Evolutionary conservation across 2,797 vertebrate genomes (phyloP).

Genomic region (Mormyrus proboscirostris): DNA sequence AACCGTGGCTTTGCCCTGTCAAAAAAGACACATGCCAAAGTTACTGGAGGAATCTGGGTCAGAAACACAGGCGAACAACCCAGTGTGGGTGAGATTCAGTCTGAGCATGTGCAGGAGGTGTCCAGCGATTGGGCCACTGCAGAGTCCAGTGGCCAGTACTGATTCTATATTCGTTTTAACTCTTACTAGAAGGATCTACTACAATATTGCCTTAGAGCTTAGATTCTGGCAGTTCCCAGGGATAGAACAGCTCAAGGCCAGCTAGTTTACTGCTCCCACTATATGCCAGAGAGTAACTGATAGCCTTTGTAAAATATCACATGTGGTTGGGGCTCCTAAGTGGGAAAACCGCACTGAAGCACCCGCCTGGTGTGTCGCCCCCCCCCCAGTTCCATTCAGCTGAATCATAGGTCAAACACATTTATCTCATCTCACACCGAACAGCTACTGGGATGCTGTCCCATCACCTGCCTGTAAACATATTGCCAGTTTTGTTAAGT

Average conservation of each 20-base stretch:
- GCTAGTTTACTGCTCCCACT: background rate
- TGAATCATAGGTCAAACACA: conserved; percentile 8
- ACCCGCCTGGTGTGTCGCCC: background rate
- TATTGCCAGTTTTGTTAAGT: background rate
- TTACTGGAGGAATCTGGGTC: background rate
- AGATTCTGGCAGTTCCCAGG: background rate
- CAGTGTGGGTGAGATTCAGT: background rate
- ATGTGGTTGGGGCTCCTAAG: background rate
- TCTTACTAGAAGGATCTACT: background rate
- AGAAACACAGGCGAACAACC: background rate
- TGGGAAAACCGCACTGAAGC: background rate
- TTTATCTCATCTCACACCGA: conserved; percentile 4
- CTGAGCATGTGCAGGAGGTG: background rate
- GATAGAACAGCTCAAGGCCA: background rate
- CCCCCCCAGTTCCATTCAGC: background rate
- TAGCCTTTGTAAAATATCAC: conserved; percentile 3
- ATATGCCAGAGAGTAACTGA: conserved; percentile 10
- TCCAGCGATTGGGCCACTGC: background rate
- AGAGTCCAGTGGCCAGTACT: background rate
- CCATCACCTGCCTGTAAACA: background rate
- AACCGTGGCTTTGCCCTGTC: background rate
- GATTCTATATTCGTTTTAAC: background rate
- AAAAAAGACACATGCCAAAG: background rate
- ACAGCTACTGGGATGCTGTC: background rate
- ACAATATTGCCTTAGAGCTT: background rate